These are phyloP conservation scores for Rhopilema esculentum DNA, from an alignment of 30 jellyfish, hydroid and myxozoan species.

Conservation along the genomic window DNA sequence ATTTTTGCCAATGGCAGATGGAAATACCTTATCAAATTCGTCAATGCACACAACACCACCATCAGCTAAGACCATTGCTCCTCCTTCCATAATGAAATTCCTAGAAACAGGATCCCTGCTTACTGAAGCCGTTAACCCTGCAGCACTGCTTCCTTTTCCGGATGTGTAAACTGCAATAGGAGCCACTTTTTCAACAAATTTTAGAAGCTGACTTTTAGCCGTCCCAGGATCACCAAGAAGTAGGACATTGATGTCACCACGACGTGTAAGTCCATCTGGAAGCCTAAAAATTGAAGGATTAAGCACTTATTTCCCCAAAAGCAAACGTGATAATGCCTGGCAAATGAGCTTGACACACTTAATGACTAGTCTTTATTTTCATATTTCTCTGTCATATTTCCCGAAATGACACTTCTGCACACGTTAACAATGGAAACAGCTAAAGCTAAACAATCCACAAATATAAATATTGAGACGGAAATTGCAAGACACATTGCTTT, in stretches of 20 bases:
- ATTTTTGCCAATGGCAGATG: too few species aligned
- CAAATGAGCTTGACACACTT: too few species aligned
- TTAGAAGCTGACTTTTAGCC: slow-evolving; percentile 98
- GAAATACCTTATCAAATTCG: slow-evolving; percentile 96
- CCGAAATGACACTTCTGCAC: too few species aligned
- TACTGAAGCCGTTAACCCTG: slow-evolving; percentile 99
- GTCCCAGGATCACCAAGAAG: slow-evolving; percentile 99
- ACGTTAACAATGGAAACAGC: too few species aligned
- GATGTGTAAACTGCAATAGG: slow-evolving; percentile 99
- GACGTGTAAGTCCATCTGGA: slow-evolving; percentile 99
- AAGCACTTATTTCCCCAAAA: background rate
- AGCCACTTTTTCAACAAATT: slow-evolving; percentile 99
- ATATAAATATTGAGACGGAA: too few species aligned
- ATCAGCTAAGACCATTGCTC: slow-evolving; percentile 99
- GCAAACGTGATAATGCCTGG: background rate
- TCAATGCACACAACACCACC: slow-evolving; percentile 99
- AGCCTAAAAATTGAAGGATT: slow-evolving; percentile 45
- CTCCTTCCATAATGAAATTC: slow-evolving; percentile 99
- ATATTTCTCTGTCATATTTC: too few species aligned
- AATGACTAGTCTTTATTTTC: too few species aligned
- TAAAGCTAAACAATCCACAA: too few species aligned
- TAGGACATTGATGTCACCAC: slow-evolving; percentile 98
- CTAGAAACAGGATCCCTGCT: slow-evolving; percentile 96
- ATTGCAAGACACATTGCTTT: too few species aligned
- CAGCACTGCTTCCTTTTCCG: slow-evolving; percentile 99